Conservation (phyloP, 2,113 vertebrate species). For the Aptenodytes patagonicus region DNA sequence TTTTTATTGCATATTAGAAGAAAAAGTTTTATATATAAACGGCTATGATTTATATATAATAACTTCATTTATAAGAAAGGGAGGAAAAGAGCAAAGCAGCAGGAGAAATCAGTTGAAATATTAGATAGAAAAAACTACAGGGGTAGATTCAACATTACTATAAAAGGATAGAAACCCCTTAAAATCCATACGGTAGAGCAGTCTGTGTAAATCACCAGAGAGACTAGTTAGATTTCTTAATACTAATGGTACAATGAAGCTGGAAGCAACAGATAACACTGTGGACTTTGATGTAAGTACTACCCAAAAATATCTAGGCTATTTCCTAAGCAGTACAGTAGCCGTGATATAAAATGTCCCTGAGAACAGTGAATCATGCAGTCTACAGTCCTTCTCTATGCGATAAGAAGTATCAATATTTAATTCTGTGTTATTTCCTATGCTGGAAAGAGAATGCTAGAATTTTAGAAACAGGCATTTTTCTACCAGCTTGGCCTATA, state of each 20-base stretch:
- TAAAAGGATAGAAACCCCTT: neutral
- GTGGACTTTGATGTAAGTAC: neutral
- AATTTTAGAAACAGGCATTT: neutral
- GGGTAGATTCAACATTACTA: neutral
- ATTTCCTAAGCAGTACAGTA: neutral
- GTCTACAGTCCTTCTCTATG: neutral
- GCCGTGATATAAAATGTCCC: neutral
- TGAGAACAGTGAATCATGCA: neutral
- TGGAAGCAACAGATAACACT: neutral
- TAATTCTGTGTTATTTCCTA: neutral
- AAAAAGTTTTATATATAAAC: neutral
- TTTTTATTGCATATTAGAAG: neutral
- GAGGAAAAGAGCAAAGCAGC: neutral
- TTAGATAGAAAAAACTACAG: neutral
- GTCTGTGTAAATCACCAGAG: neutral
- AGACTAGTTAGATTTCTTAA: neutral
- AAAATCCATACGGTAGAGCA: neutral
- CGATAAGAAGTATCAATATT: neutral
- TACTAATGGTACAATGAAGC: neutral
- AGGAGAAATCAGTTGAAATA: neutral
- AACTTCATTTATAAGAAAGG: neutral
- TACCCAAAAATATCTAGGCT: neutral
- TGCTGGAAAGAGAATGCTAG: neutral
- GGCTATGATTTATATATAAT: neutral
- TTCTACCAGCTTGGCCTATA: neutral